phyloP scores from a whole-genome alignment of 2,888 invertebrate genomes.

The Noctua janthe region DNA sequence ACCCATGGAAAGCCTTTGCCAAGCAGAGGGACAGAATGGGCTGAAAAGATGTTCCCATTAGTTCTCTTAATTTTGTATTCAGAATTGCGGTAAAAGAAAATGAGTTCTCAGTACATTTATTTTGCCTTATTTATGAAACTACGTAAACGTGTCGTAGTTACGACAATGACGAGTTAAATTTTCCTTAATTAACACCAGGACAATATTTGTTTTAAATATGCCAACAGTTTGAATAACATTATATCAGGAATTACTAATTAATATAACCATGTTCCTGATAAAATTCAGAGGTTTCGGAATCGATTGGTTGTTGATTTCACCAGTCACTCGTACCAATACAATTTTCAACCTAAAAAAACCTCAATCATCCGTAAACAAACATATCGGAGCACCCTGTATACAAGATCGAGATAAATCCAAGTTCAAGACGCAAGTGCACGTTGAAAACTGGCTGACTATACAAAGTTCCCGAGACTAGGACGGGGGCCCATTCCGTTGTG shows the following conservation, averaged over 20 bases:
- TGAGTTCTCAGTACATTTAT: neutral
- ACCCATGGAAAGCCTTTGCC: neutral
- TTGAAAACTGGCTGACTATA: constrained; percentile 82
- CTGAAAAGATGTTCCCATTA: neutral
- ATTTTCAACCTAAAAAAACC: neutral
- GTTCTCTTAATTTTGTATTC: neutral
- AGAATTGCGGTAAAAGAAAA: neutral
- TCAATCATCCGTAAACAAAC: constrained; percentile 66
- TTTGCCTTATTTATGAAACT: neutral
- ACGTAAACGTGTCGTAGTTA: neutral
- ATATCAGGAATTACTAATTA: constrained; percentile 12
- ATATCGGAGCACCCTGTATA: constrained; percentile 78
- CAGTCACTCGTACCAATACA: neutral
- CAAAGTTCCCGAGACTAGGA: constrained; percentile 83
- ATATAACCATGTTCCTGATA: neutral
- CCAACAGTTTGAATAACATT: neutral
- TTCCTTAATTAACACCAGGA: neutral
- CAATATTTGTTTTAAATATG: neutral
- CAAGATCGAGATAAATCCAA: constrained; percentile 89
- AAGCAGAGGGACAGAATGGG: neutral
- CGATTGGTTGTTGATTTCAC: neutral
- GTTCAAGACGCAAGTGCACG: constrained; percentile 87
- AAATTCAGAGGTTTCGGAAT: constrained; percentile 2
- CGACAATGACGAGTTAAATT: neutral
- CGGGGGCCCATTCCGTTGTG: constrained; percentile 80